phyloP scores from a whole-genome alignment of 2,888 invertebrate species.

The Drosophila gaucha region DNA sequence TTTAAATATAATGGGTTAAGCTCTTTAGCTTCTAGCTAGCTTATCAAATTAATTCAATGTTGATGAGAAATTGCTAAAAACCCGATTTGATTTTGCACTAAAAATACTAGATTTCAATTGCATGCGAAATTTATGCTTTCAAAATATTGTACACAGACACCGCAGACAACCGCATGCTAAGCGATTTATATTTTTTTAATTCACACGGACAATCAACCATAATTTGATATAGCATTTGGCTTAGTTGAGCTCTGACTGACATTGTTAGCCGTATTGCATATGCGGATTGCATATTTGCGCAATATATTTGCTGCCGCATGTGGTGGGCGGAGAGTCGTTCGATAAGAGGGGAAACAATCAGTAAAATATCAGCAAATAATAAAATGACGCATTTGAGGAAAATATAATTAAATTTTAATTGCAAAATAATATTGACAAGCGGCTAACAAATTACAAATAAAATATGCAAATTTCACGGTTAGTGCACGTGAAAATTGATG shows the following conservation, averaged over 20 bases:
- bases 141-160: background rate
- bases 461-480: slow-evolving; percentile 51
- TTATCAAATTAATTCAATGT: background rate
- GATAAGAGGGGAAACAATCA: slow-evolving; percentile 10
- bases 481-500: slow-evolving; percentile 17
- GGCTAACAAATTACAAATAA: slow-evolving; percentile 68
- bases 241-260: slow-evolving; percentile 16
- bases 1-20: background rate
- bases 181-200: slow-evolving; percentile 35
- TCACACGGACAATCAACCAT: slow-evolving; percentile 22
- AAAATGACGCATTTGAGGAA: slow-evolving; percentile 23
- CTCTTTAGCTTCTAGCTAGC: background rate
- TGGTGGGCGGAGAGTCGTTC: background rate
- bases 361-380: slow-evolving; percentile 25
- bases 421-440: slow-evolving; percentile 74
- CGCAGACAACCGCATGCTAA: slow-evolving; percentile 1
- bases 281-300: slow-evolving; percentile 20
- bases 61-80: background rate
- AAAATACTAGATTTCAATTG: background rate
- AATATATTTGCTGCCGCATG: background rate
- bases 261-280: slow-evolving; percentile 25
- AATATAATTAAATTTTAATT: slow-evolving; percentile 70
- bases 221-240: slow-evolving; percentile 35
- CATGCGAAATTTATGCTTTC: slow-evolving; percentile 6
- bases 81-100: background rate